These are phyloP conservation scores for Enteromius mattozi DNA, from an alignment of 2,797 vertebrate genomes.

Conservation along the genomic window DNA sequence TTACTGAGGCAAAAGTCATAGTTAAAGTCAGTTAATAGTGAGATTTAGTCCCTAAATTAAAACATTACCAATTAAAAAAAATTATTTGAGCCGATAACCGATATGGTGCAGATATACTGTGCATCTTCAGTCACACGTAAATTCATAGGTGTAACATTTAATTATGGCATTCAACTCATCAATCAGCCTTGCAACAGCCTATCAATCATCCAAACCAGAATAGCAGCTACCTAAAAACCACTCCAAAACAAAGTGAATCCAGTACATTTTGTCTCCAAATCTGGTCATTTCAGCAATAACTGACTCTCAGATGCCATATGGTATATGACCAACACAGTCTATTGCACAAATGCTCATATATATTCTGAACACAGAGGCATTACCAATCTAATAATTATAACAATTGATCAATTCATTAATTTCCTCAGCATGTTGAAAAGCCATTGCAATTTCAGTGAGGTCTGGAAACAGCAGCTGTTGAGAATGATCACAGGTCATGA, in stretches of 20 bases:
- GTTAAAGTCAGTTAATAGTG: no score
- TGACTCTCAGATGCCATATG: background rate
- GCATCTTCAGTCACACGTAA: background rate
- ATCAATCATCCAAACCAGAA: background rate
- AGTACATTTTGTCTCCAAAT: background rate
- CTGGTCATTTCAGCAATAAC: background rate
- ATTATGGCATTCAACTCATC: background rate
- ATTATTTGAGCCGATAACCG: background rate
- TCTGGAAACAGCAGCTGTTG: slow-evolving; percentile 37
- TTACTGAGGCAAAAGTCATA: no score
- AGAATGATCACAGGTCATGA: slow-evolving; percentile 33
- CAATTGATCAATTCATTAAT: slow-evolving; percentile 11
- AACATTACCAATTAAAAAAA: no score
- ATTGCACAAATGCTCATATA: background rate
- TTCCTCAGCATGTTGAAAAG: background rate
- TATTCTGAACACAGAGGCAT: background rate
- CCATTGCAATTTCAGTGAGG: background rate
- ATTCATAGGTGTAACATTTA: background rate
- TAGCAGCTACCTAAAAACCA: background rate
- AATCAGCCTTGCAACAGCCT: background rate
- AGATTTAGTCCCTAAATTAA: no score
- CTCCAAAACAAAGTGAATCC: background rate
- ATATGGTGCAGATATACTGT: background rate
- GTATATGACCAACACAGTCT: background rate
- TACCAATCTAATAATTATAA: slow-evolving; percentile 7